phyloP scores from a whole-genome alignment of 2,888 invertebrate species.

The Acanthosepion lycidas region DNA sequence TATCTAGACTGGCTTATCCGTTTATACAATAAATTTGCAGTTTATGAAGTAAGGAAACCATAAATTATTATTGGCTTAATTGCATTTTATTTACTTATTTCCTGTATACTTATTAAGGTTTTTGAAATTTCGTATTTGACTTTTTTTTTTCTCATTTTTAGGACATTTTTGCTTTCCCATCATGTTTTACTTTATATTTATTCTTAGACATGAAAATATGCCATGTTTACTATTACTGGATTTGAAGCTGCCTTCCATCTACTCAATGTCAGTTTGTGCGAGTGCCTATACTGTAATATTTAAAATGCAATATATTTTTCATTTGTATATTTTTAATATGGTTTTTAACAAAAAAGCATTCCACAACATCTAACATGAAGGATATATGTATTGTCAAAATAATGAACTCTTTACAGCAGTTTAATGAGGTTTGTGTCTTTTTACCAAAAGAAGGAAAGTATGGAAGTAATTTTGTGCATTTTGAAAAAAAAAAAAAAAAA shows the following conservation, averaged over 20 bases:
- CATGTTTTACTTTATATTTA: neutral
- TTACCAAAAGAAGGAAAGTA: too few species aligned
- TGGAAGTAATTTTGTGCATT: too few species aligned
- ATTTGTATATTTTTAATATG: neutral
- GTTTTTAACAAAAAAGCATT: too few species aligned
- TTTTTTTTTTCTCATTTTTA: neutral
- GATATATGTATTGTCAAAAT: too few species aligned
- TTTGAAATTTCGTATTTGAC: neutral
- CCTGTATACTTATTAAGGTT: too few species aligned
- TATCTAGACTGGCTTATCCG: too few species aligned
- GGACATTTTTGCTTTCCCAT: neutral
- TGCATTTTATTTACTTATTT: neutral
- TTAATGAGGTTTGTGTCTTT: too few species aligned
- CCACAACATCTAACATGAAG: too few species aligned
- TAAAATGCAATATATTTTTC: neutral
- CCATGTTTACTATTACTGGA: neutral
- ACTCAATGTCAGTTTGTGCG: neutral
- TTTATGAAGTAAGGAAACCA: neutral
- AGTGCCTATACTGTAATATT: neutral
- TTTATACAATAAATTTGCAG: too few species aligned
- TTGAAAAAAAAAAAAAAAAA: too few species aligned
- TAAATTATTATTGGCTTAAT: neutral
- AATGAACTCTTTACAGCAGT: too few species aligned
- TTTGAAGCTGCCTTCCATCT: neutral
- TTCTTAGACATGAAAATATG: neutral